Conservation (phyloP, 2,113 vertebrate species). For the Ardeotis arabs region DNA sequence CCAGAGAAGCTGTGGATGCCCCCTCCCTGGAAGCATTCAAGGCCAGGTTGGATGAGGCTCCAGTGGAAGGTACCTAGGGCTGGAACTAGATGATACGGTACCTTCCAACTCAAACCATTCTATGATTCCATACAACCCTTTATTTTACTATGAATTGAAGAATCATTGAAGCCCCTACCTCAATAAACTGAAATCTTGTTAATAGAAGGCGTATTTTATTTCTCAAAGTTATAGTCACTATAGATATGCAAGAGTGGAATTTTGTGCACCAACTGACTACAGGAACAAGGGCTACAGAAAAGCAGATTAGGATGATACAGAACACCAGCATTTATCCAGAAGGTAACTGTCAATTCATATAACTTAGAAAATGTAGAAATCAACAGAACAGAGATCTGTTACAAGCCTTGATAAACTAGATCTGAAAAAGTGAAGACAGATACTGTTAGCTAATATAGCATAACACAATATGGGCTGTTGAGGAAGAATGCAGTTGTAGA, state of each 20-base stretch:
- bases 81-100: neutral
- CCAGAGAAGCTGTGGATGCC: neutral
- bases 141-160: neutral
- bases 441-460: neutral
- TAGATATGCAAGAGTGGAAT: neutral
- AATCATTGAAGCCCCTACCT: neutral
- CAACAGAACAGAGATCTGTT: neutral
- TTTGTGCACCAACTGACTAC: neutral
- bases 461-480: neutral
- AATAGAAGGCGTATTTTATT: neutral
- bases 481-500: neutral
- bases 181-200: neutral
- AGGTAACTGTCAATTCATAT: neutral
- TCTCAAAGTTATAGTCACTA: neutral
- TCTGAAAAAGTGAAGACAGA: neutral
- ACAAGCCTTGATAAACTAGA: neutral
- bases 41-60: neutral
- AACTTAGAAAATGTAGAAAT: neutral
- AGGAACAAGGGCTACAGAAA: neutral
- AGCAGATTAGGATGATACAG: neutral
- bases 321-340: neutral
- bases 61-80: too few species aligned
- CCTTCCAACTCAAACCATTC: neutral
- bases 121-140: neutral
- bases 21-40: neutral